phyloP scores from a whole-genome alignment of 2,888 invertebrate genomes.

The Platycnemis pennipes region DNA sequence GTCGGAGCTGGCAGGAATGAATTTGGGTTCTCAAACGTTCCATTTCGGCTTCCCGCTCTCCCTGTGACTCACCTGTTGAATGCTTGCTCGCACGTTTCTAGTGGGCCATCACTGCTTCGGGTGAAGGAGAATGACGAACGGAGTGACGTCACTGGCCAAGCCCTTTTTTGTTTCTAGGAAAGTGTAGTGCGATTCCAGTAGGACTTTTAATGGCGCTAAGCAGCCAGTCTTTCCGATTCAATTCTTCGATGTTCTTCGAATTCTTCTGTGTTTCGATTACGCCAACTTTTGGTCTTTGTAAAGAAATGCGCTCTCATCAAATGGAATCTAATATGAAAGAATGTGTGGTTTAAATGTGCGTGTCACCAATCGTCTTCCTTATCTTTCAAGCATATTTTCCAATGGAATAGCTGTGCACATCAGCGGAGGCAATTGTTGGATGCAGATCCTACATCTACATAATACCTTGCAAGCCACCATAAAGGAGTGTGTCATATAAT shows the following conservation, averaged over 20 bases:
- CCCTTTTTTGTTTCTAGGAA: not conserved
- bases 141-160: conserved; percentile 3
- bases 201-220: not conserved
- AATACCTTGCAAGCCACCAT: too few relatives aligned
- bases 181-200: not conserved
- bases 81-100: not conserved
- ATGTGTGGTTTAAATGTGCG: too few relatives aligned
- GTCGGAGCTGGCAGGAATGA: not conserved
- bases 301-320: not conserved
- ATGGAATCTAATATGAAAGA: too few relatives aligned
- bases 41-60: conserved; percentile 16
- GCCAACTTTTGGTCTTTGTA: not conserved
- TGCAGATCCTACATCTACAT: too few relatives aligned
- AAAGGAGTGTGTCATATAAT: too few relatives aligned
- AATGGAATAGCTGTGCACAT: too few relatives aligned
- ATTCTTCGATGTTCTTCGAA: too few relatives aligned
- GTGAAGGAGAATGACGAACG: not conserved
- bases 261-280: not conserved
- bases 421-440: too few relatives aligned
- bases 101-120: not conserved
- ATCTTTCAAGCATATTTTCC: too few relatives aligned
- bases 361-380: too few relatives aligned
- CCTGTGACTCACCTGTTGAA: conserved; percentile 35
- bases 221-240: not conserved
- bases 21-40: not conserved